phyloP scores from a whole-genome alignment of 2,113 vertebrate species.

The Petrocephalus zakoni region DNA sequence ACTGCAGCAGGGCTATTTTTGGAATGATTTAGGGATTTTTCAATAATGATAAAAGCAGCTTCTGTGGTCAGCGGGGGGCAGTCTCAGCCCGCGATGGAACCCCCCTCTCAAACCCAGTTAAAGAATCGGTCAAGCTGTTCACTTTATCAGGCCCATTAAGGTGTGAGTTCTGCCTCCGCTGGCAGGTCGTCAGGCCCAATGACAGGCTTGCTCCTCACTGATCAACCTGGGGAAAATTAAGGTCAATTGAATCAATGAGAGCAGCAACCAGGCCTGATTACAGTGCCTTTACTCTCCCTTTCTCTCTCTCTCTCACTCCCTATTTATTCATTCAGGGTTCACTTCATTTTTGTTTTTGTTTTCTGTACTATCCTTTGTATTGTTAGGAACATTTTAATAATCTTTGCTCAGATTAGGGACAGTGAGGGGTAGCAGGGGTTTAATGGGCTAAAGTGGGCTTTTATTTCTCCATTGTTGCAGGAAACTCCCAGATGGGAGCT shows the following conservation, averaged over 20 bases:
- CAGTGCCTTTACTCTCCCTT: too few relatives aligned
- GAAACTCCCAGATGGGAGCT: constrained; percentile 92
- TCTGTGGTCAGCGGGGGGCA: neutral
- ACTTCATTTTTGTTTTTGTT: too few relatives aligned
- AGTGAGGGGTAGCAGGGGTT: neutral
- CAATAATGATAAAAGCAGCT: neutral
- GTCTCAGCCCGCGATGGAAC: neutral
- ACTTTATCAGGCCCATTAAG: neutral
- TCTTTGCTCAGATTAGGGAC: too few relatives aligned
- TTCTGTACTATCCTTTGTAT: too few relatives aligned
- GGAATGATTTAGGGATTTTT: neutral
- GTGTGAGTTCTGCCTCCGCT: neutral
- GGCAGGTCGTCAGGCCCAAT: neutral
- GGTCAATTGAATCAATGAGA: neutral
- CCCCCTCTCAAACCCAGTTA: neutral
- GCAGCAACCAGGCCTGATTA: neutral
- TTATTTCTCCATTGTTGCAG: constrained; percentile 46
- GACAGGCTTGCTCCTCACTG: neutral
- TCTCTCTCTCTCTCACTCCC: too few relatives aligned
- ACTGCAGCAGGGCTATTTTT: neutral
- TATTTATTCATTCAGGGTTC: too few relatives aligned
- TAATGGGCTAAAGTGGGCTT: neutral
- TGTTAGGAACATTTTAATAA: too few relatives aligned
- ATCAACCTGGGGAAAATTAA: neutral
- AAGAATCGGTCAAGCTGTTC: neutral